These are phyloP conservation scores for Oppia nitens DNA, from an alignment of 1,140 invertebrate species.

Conservation along the genomic window DNA sequence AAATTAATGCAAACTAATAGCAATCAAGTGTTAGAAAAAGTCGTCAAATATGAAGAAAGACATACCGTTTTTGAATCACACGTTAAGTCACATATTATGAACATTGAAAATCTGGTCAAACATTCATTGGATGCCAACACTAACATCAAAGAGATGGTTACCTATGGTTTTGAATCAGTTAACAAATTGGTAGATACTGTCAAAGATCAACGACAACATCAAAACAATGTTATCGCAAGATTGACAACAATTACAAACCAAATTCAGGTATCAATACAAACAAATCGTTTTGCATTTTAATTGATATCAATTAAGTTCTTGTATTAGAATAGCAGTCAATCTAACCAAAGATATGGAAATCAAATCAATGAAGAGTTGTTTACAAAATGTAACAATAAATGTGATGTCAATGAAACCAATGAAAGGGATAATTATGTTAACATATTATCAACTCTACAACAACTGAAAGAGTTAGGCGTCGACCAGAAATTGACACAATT, in stretches of 20 bases:
- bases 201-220: neutral
- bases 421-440: conserved; percentile 3
- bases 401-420: neutral
- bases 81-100: conserved; percentile 9
- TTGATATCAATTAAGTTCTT: too few species aligned
- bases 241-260: neutral
- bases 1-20: conserved; percentile 14
- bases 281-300: too few species aligned
- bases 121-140: conserved; percentile 1
- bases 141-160: conserved; percentile 11
- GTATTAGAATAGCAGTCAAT: too few species aligned
- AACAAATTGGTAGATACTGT: conserved; percentile 16
- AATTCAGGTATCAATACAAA: neutral
- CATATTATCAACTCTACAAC: conserved; percentile 15
- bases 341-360: too few species aligned
- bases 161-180: conserved; percentile 3
- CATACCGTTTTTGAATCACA: conserved; percentile 12
- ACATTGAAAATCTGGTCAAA: conserved; percentile 9
- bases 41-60: conserved; percentile 18
- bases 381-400: too few species aligned
- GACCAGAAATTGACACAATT: conserved; percentile 19
- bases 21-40: conserved; percentile 17
- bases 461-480: conserved; percentile 8
- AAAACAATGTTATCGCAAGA: neutral
- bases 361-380: too few species aligned